These are phyloP conservation scores for Nomada ferruginata DNA, from an alignment of 2,888 invertebrate genomes.

Conservation along the genomic window DNA sequence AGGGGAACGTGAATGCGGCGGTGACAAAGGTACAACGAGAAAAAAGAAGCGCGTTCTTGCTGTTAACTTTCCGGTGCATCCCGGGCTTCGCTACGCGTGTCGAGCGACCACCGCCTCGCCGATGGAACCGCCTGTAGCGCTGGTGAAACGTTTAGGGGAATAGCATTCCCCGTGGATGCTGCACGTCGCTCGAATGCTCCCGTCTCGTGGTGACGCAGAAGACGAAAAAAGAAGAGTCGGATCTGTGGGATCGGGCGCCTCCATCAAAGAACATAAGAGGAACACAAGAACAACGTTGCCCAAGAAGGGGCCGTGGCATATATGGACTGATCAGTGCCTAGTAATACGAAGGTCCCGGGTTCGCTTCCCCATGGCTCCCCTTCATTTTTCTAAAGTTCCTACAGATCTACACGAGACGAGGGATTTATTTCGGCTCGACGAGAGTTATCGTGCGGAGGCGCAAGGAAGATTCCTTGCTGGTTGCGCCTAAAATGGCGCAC, in stretches of 20 bases:
- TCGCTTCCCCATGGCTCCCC: too few relatives aligned
- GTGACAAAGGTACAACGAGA: too few relatives aligned
- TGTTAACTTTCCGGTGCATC: not conserved
- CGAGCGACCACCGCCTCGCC: not conserved
- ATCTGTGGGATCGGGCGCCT: not conserved
- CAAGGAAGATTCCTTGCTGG: not conserved
- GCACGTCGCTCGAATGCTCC: not conserved
- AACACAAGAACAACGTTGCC: too few relatives aligned
- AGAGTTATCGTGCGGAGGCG: slow-evolving; percentile 8
- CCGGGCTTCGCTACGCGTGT: slow-evolving; percentile 1
- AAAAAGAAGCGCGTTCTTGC: not conserved
- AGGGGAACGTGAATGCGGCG: not conserved
- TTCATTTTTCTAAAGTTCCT: too few relatives aligned
- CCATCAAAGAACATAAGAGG: too few relatives aligned
- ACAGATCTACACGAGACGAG: not conserved
- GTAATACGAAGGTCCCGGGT: too few relatives aligned
- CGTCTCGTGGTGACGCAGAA: not conserved
- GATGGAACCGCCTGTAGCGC: not conserved
- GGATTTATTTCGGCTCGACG: not conserved
- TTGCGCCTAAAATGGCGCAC: not conserved
- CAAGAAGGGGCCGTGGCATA: too few relatives aligned
- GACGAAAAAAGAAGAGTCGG: not conserved
- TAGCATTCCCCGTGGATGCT: not conserved
- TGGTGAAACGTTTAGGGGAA: too few relatives aligned
- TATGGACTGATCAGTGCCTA: too few relatives aligned